These are phyloP conservation scores for Embidobia sp. DNA, from an alignment of 2,888 invertebrate species.

Conservation along the genomic window DNA sequence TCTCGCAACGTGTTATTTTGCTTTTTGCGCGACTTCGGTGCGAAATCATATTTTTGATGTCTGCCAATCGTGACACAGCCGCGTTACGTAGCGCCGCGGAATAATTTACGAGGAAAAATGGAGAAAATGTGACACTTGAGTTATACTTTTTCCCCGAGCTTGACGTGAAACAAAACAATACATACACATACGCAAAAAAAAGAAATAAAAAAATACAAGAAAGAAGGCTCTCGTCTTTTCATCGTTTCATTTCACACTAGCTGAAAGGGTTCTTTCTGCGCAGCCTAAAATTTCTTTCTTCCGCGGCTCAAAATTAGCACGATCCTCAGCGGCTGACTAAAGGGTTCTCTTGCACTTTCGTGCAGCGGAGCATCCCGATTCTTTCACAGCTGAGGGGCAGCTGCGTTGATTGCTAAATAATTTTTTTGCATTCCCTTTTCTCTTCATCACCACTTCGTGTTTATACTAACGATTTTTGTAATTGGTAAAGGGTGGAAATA, in stretches of 20 bases:
- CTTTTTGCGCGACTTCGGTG: too few species aligned
- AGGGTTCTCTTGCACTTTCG: constrained; percentile 11
- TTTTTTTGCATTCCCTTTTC: constrained; percentile 19
- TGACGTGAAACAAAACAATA: constrained; percentile 17
- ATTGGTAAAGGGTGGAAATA: constrained; percentile 38
- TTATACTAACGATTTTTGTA: constrained; percentile 18
- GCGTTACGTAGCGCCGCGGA: neutral
- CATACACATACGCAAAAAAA: neutral
- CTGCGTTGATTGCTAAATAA: constrained; percentile 22
- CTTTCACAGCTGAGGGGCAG: too few species aligned
- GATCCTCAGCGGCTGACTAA: constrained; percentile 7
- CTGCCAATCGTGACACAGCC: constrained; percentile 34
- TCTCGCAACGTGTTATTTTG: too few species aligned
- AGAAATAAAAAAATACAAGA: neutral
- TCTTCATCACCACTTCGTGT: constrained; percentile 4
- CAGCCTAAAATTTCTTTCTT: constrained; percentile 20
- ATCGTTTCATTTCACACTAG: constrained; percentile 17
- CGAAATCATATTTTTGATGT: constrained; percentile 15
- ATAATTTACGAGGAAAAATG: constrained; percentile 33
- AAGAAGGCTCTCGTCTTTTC: constrained; percentile 3
- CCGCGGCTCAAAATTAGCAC: constrained; percentile 20
- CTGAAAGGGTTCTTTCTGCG: constrained; percentile 2
- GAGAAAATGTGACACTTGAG: constrained; percentile 14
- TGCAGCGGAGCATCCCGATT: too few species aligned
- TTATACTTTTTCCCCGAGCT: constrained; percentile 23